Base-by-base conservation (phyloP, 2,888 invertebrate genomes). In the Drosophila kambysellisi region DNA sequence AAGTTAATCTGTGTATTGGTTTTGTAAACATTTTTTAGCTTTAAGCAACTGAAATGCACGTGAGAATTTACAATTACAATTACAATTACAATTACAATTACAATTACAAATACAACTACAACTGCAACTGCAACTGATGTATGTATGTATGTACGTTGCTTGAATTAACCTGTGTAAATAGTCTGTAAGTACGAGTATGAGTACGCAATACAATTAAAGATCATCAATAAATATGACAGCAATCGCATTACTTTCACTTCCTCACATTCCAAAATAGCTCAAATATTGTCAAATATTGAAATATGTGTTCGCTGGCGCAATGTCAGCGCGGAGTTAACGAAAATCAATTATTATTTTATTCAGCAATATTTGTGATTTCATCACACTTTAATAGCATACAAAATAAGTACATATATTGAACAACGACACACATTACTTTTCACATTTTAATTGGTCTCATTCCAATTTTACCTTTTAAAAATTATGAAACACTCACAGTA, bases 31-130 rank as follows among this genome's bases (percentile, higher is more conserved):
- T 73, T 84, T 84, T 85, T 57, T 90, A 90, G 87, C 87, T 88
- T 73, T 90, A 88, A 90, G 87, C 89, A 88, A 89, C 86, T 90
- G 88, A 87, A 88, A 89, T 88, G 87, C 87, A 90, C 87, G 83
- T 82, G 87, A 90, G 87, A 88, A 88, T 90, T 88, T 88, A 90
- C 80, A 43, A 43, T 57, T 43, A 57, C 57, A 81, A 88, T 41
- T 75, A 74, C 35, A 69, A 64, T 39, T 32, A 20, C 43, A 58
- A 43, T 3, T 43, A 41, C 20, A 58, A 43, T 3, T 43, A 41
- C 15, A 57, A 57, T 0, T 30, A 43, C 30, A 46, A 46, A 29
- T 58, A 39, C 37, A 75, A 71, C 59, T 60, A 57, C 33, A 67
- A 43, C 60, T 67, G 32, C 72, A 52, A 25, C 25, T 25, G 25